Conservation (phyloP, 2,113 vertebrate species). For the Passer montanus region DNA sequence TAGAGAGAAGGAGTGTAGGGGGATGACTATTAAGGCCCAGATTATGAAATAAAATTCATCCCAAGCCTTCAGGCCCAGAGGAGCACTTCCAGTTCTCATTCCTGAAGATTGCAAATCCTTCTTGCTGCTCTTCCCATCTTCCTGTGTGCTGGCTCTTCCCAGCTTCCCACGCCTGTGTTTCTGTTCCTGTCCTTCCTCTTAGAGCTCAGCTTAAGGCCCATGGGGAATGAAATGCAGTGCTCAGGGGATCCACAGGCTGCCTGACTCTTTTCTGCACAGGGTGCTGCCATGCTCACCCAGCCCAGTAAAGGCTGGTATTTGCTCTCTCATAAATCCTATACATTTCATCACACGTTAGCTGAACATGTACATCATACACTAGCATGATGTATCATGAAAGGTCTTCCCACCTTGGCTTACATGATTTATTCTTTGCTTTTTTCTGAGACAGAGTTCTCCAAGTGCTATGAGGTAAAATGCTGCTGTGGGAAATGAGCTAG, state of each 20-base stretch:
- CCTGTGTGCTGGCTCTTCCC: not conserved
- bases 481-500: not conserved
- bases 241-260: not conserved
- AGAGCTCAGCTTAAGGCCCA: not conserved
- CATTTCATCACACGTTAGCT: not conserved
- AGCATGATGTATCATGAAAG: not conserved
- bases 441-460: not conserved
- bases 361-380: not conserved
- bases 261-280: not conserved
- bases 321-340: not conserved
- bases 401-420: not conserved
- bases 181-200: not conserved
- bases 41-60: not conserved
- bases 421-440: not conserved
- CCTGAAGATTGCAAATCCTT: not conserved
- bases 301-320: not conserved
- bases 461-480: not conserved
- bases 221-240: not conserved
- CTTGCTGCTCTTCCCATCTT: not conserved
- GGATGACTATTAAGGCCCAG: not conserved
- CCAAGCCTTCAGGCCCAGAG: not conserved
- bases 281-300: not conserved
- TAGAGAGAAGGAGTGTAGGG: not conserved
- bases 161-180: rapidly evolving
- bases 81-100: not conserved